Evolutionary conservation across 2,113 vertebrate species (phyloP).

Genomic region (Larimichthys polyactis): DNA sequence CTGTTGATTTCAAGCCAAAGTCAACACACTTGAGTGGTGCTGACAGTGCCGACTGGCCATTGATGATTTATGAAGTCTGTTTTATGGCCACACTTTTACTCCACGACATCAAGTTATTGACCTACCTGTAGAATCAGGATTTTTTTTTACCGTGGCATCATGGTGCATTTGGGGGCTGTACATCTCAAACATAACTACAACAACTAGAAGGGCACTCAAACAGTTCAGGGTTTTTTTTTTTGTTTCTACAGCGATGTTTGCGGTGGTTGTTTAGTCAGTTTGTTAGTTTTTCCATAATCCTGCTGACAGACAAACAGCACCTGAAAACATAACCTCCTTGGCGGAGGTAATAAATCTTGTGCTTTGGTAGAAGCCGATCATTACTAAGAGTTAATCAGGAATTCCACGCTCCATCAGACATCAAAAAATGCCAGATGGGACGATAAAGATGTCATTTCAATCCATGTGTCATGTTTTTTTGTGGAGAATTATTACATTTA

Average conservation of each 20-base stretch:
- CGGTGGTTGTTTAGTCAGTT: too few relatives aligned
- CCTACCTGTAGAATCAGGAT: conserved; percentile 43
- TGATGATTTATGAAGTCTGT: conserved; percentile 48
- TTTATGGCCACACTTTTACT: conserved; percentile 40
- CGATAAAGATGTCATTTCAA: conserved; percentile 4
- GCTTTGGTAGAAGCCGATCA: neutral
- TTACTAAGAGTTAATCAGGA: neutral
- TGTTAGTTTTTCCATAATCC: too few relatives aligned
- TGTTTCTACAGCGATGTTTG: too few relatives aligned
- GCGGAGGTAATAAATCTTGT: neutral
- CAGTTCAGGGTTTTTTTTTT: too few relatives aligned
- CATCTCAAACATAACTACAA: neutral
- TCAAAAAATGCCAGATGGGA: neutral
- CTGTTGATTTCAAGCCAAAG: conserved; percentile 70
- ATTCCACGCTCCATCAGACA: neutral
- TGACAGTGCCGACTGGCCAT: conserved; percentile 46
- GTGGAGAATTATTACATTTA: neutral
- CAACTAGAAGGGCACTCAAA: too few relatives aligned
- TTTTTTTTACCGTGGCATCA: conserved; percentile 3
- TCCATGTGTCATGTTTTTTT: neutral
- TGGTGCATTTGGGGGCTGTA: neutral
- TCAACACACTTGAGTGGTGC: conserved; percentile 55
- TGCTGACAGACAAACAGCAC: too few relatives aligned
- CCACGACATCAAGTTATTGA: conserved; percentile 24
- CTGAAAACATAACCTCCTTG: too few relatives aligned